Percentiles rank a stretch among this genome's conserved stretches.
phyloP scores from a whole-genome alignment of 1,140 invertebrate genomes.

The Drosophila kanapiae region DNA sequence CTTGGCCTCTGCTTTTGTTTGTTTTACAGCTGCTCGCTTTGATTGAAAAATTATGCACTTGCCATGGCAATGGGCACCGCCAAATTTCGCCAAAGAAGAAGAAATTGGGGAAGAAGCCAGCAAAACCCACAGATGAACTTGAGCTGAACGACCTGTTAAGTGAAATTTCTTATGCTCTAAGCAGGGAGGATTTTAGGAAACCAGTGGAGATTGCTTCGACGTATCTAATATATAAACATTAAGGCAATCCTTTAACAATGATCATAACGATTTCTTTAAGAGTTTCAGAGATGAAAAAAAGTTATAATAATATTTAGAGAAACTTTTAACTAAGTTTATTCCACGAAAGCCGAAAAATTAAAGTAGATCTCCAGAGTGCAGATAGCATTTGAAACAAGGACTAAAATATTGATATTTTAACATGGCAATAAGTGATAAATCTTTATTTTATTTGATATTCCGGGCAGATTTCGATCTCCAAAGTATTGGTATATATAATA shows the following conservation, averaged over 20 bases:
- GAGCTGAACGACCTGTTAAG: constrained; percentile 14
- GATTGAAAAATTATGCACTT: constrained; percentile 84
- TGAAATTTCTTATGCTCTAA: constrained; percentile 47
- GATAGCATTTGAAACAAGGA: too few species aligned
- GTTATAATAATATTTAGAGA: not conserved
- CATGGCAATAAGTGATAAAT: too few species aligned
- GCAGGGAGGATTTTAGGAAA: not conserved
- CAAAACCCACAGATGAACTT: constrained; percentile 36
- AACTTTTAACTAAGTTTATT: not conserved
- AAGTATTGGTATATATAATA: too few species aligned
- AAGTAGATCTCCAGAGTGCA: too few species aligned
- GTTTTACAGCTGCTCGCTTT: constrained; percentile 80
- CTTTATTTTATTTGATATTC: too few species aligned
- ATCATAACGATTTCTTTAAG: not conserved
- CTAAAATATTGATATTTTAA: too few species aligned
- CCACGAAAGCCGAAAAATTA: not conserved
- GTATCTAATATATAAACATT: too few species aligned
- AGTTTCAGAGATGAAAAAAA: not conserved
- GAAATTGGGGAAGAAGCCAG: constrained; percentile 19
- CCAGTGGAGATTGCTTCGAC: not conserved
- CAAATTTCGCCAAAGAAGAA: constrained; percentile 62
- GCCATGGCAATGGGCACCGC: constrained; percentile 77
- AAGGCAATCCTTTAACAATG: not conserved
- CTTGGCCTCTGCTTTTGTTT: constrained; percentile 60
- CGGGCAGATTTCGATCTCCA: too few species aligned